phyloP scores from a whole-genome alignment of 2,797 vertebrate species.

The Poeciliopsis infans region DNA sequence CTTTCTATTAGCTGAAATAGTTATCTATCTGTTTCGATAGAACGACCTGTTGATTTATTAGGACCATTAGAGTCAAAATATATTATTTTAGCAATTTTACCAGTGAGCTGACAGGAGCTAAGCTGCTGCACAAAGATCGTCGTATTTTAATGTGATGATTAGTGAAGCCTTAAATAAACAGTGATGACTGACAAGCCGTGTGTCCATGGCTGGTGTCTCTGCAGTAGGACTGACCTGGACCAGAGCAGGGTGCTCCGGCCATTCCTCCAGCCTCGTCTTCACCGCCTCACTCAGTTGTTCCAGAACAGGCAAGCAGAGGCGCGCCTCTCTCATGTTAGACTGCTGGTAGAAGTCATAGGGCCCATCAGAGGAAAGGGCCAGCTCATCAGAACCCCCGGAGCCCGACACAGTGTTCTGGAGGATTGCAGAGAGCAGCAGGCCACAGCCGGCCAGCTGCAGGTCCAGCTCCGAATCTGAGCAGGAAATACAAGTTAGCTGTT shows the following conservation, averaged over 20 bases:
- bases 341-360: slow-evolving; percentile 96
- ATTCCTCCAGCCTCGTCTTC: slow-evolving; percentile 85
- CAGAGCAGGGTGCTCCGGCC: slow-evolving; percentile 95
- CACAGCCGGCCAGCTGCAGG: slow-evolving; percentile 86
- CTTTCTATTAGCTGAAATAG: not conserved
- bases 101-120: not conserved
- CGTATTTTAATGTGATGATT: not conserved
- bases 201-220: not conserved
- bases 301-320: slow-evolving; percentile 87
- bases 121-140: not conserved
- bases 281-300: slow-evolving; percentile 83
- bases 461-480: slow-evolving; percentile 88
- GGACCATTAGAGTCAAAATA: not conserved
- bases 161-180: slow-evolving; percentile 19
- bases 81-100: not conserved
- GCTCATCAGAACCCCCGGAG: slow-evolving; percentile 69
- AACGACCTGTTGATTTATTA: not conserved
- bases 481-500: not conserved
- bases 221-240: slow-evolving; percentile 83
- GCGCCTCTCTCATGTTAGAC: slow-evolving; percentile 89
- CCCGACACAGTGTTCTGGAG: slow-evolving; percentile 89
- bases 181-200: slow-evolving; percentile 2
- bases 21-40: not conserved
- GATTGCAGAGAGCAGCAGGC: slow-evolving; percentile 87
- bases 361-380: slow-evolving; percentile 82